These are phyloP conservation scores for Malthinus seriepunctatus DNA, from an alignment of 2,888 invertebrate genomes.

Conservation along the genomic window DNA sequence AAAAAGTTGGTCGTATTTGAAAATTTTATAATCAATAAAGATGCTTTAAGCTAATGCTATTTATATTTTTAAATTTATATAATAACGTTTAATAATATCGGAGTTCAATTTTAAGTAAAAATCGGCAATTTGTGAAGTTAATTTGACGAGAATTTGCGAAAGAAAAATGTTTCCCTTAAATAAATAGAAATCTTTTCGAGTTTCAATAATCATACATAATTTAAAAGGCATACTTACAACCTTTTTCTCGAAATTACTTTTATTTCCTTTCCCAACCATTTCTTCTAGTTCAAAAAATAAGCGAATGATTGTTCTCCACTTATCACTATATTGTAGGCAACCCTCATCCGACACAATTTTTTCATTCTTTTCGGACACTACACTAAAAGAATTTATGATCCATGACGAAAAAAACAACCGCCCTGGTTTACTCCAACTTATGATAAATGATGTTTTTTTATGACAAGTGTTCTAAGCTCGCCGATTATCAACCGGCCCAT, in stretches of 20 bases:
- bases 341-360: slow-evolving; percentile 24
- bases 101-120: no score
- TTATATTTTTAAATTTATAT: no score
- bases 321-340: slow-evolving; percentile 38
- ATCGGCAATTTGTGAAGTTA: no score
- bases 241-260: slow-evolving; percentile 12
- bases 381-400: slow-evolving; percentile 41
- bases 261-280: neutral
- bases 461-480: slow-evolving; percentile 32
- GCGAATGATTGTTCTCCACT: slow-evolving; percentile 36
- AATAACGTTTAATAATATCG: no score
- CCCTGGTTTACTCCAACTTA: slow-evolving; percentile 35
- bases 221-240: no score
- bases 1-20: no score
- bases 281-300: slow-evolving; percentile 24
- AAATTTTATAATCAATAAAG: no score
- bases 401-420: slow-evolving; percentile 40
- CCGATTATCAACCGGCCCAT: slow-evolving; percentile 24
- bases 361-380: slow-evolving; percentile 36
- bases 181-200: no score
- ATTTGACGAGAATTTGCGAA: no score
- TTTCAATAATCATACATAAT: no score
- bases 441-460: slow-evolving; percentile 42
- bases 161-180: no score
- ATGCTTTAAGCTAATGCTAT: no score